phyloP scores from a whole-genome alignment of 2,113 vertebrate genomes.

The Vicugna pacos region DNA sequence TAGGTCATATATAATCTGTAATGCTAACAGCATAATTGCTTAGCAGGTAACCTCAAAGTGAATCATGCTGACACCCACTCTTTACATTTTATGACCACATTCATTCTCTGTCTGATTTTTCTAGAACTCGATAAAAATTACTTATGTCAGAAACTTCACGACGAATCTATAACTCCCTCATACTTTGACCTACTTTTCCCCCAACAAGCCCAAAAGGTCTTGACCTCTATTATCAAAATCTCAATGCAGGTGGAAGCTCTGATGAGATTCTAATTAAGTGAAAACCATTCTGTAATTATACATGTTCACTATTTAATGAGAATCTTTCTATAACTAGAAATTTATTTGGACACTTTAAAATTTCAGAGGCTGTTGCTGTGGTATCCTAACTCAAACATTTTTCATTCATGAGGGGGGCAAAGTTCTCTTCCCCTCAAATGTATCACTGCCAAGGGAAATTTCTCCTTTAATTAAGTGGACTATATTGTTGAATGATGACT shows the following conservation, averaged over 20 bases:
- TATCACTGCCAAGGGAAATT: constrained; percentile 72
- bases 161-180: constrained; percentile 39
- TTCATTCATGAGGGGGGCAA: constrained; percentile 75
- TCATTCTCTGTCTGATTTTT: constrained; percentile 46
- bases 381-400: constrained; percentile 73
- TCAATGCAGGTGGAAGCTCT: constrained; percentile 79
- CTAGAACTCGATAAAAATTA: constrained; percentile 70
- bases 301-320: constrained; percentile 84
- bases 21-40: background rate
- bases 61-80: background rate
- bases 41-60: background rate
- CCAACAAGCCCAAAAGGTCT: constrained; percentile 75
- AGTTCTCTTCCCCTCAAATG: constrained; percentile 73
- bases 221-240: constrained; percentile 84
- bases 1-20: background rate
- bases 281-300: constrained; percentile 85
- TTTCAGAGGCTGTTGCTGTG: constrained; percentile 61
- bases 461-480: constrained; percentile 78
- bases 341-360: constrained; percentile 81
- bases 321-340: constrained; percentile 82
- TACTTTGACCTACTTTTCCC: constrained; percentile 79
- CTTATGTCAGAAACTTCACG: constrained; percentile 54
- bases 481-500: constrained; percentile 44
- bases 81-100: constrained; percentile 49
- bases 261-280: constrained; percentile 85